These are phyloP conservation scores for Branchinecta sandiegonensis DNA, from an alignment of 2,888 invertebrate species.

Conservation along the genomic window DNA sequence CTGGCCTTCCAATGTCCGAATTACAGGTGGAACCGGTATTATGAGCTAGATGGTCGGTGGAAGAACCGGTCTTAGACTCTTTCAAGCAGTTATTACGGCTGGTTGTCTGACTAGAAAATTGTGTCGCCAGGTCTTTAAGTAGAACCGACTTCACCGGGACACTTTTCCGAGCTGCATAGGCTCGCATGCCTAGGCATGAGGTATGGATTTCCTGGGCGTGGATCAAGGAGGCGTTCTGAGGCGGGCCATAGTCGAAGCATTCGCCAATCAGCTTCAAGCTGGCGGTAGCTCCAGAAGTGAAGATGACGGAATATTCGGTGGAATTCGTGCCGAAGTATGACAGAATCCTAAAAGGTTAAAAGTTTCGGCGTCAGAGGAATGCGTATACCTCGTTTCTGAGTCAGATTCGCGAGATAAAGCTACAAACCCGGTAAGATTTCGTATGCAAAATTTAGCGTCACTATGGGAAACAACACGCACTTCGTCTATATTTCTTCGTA, in stretches of 20 bases:
- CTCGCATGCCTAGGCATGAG: conserved; percentile 83
- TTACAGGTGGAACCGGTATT: not conserved
- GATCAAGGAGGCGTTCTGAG: conserved; percentile 46
- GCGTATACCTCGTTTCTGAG: too few species aligned
- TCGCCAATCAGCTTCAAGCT: conserved; percentile 70
- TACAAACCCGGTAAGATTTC: too few species aligned
- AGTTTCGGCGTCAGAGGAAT: too few species aligned
- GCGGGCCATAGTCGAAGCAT: conserved; percentile 45
- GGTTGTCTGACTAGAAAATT: conserved; percentile 23
- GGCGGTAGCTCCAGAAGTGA: conserved; percentile 86
- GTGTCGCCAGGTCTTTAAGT: conserved; percentile 23
- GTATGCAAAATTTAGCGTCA: too few species aligned
- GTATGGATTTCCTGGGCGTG: conserved; percentile 87
- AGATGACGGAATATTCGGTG: conserved; percentile 70
- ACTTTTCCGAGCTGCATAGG: conserved; percentile 40
- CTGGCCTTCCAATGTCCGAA: not conserved
- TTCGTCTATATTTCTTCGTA: too few species aligned
- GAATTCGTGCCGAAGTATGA: conserved; percentile 64
- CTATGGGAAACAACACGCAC: too few species aligned
- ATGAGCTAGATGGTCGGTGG: too few species aligned
- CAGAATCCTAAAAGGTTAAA: conserved; percentile 47
- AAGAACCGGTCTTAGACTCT: too few species aligned
- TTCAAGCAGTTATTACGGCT: conserved; percentile 14
- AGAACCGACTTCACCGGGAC: conserved; percentile 18
- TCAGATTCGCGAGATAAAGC: too few species aligned